These are phyloP conservation scores for Anguilla pacifica DNA, from an alignment of 2,797 vertebrate species.

Conservation along the genomic window DNA sequence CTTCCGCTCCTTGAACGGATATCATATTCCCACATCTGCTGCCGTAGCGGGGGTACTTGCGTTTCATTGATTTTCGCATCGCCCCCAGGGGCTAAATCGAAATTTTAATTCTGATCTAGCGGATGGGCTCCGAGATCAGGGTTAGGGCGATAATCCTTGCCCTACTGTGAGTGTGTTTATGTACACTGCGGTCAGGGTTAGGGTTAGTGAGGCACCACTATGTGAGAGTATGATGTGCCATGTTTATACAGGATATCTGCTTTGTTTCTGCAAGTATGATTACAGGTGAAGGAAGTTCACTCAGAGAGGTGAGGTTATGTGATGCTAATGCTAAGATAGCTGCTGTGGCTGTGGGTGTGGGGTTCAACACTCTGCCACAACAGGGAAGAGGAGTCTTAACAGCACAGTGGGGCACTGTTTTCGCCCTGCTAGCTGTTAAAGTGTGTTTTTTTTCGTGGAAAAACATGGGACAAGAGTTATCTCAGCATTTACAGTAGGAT, in stretches of 20 bases:
- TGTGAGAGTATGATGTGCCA: neutral
- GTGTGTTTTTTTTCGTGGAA: conserved; percentile 41
- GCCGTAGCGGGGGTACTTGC: too few species aligned
- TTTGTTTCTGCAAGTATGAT: neutral
- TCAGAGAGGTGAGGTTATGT: neutral
- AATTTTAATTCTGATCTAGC: too few species aligned
- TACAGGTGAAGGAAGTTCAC: neutral
- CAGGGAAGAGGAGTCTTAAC: neutral
- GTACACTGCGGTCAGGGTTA: too few species aligned
- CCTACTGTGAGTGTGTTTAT: too few species aligned
- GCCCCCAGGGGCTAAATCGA: too few species aligned
- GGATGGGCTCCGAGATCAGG: too few species aligned
- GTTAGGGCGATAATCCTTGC: too few species aligned
- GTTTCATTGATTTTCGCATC: too few species aligned
- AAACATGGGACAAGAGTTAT: conserved; percentile 18
- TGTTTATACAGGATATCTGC: neutral
- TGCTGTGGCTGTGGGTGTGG: neutral
- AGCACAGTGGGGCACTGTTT: conserved; percentile 42
- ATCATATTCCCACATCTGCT: too few species aligned
- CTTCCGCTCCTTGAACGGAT: too few species aligned
- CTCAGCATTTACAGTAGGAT: conserved; percentile 14
- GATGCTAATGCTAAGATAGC: neutral
- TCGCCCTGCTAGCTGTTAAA: conserved; percentile 31
- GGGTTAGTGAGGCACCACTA: neutral
- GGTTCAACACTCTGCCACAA: too few species aligned